A percentile compares a stretch with the other conserved stretches of the same genome.
Evolutionary conservation across 2,113 vertebrate genomes (phyloP).

Genomic region (Ictidomys tridecemlineatus): DNA sequence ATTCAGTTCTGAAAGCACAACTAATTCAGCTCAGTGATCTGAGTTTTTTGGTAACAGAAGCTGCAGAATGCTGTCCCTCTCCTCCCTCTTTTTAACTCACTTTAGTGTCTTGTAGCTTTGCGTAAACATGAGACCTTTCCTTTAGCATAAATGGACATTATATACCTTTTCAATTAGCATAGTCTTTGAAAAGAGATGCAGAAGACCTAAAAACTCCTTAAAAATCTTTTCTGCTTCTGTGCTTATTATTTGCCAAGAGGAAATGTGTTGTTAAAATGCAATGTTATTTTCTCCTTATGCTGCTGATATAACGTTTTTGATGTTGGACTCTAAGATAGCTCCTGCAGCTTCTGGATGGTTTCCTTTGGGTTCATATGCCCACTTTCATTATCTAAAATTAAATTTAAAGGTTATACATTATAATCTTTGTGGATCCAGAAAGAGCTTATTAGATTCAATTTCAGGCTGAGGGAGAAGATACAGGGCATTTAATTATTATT

Average conservation of each 20-base stretch:
- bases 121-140: conserved; percentile 81
- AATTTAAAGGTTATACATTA: not conserved
- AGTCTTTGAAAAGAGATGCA: conserved; percentile 85
- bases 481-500: conserved; percentile 43
- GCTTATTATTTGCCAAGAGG: conserved; percentile 83
- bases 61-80: conserved; percentile 61
- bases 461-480: conserved; percentile 55
- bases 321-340: conserved; percentile 70
- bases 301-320: conserved; percentile 69
- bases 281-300: conserved; percentile 71
- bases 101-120: conserved; percentile 60
- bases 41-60: conserved; percentile 83
- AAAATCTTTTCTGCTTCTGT: conserved; percentile 79
- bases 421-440: conserved; percentile 63
- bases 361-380: not conserved
- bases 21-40: conserved; percentile 85
- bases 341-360: conserved; percentile 64
- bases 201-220: conserved; percentile 84
- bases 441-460: conserved; percentile 73
- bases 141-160: conserved; percentile 84
- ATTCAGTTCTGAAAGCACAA: conserved; percentile 82
- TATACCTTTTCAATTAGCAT: conserved; percentile 87
- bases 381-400: conserved; percentile 68
- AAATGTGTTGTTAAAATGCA: conserved; percentile 71
- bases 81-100: conserved; percentile 39